phyloP scores from a whole-genome alignment of 2,113 vertebrate species.

The Gambusia affinis region DNA sequence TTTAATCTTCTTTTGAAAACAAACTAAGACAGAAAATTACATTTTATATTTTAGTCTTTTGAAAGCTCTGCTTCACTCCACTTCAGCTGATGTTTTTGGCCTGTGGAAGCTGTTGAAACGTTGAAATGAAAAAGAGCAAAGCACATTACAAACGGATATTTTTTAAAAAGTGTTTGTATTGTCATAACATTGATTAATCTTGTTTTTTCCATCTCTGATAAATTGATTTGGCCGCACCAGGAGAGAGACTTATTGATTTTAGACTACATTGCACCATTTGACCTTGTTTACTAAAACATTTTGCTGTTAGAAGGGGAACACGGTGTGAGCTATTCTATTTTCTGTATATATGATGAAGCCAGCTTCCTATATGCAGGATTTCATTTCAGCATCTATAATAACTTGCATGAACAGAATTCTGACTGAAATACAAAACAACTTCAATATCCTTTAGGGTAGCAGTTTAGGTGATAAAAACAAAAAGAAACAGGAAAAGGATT shows the following conservation, averaged over 20 bases:
- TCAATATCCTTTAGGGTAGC: too few species aligned
- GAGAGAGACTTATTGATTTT: slow-evolving; percentile 50
- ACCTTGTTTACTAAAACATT: slow-evolving; percentile 57
- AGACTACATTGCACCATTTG: slow-evolving; percentile 32
- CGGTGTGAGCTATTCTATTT: neutral
- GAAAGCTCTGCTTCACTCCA: neutral
- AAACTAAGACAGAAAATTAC: neutral
- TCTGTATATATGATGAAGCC: neutral
- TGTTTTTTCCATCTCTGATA: slow-evolving; percentile 43
- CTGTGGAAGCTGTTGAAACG: neutral
- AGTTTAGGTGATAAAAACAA: too few species aligned
- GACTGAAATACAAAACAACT: too few species aligned
- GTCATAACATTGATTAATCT: slow-evolving; percentile 42
- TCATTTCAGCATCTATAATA: slow-evolving; percentile 2
- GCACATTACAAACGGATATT: neutral
- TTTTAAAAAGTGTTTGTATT: slow-evolving; percentile 10
- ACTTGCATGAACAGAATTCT: neutral
- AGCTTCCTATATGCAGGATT: neutral
- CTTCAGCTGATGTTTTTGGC: neutral
- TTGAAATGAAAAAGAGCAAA: neutral
- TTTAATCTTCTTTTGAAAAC: slow-evolving; percentile 5
- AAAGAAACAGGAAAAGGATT: too few species aligned
- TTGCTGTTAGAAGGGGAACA: slow-evolving; percentile 23
- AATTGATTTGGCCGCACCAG: slow-evolving; percentile 52
- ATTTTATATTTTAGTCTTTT: neutral